These are phyloP conservation scores for Rhynchonycteris naso DNA, from an alignment of 2,797 vertebrate genomes.

Conservation along the genomic window DNA sequence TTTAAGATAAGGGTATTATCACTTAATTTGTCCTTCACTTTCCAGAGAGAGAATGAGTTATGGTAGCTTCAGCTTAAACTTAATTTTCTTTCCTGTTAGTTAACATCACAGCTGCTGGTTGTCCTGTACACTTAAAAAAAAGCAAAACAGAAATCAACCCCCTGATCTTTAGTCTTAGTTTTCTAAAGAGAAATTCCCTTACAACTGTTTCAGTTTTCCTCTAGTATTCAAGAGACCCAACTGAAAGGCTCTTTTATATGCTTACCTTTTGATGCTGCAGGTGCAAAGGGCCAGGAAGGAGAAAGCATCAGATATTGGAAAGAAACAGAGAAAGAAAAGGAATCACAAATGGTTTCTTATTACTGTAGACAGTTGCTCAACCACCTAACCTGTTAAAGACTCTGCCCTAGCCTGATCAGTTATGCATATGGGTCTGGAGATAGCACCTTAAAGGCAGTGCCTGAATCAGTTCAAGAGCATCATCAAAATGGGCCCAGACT, in stretches of 20 bases:
- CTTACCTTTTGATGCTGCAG: constrained; percentile 85
- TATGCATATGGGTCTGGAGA: not conserved
- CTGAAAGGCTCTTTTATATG: constrained; percentile 46
- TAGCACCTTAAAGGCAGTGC: not conserved
- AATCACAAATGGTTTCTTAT: constrained; percentile 50
- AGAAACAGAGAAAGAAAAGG: constrained; percentile 62
- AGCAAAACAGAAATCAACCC: constrained; percentile 12
- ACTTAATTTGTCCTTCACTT: not conserved
- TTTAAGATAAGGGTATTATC: constrained; percentile 1
- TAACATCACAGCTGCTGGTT: not conserved
- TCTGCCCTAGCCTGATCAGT: not conserved
- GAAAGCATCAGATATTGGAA: constrained; percentile 63
- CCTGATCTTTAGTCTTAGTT: not conserved
- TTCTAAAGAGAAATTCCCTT: constrained; percentile 55
- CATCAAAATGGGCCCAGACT: constrained; percentile 9
- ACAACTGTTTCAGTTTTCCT: not conserved
- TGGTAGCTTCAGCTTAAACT: not conserved
- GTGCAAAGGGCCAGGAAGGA: constrained; percentile 42
- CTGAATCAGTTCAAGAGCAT: not conserved
- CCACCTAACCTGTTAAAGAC: constrained; percentile 19
- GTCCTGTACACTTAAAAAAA: not conserved
- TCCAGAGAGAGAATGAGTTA: constrained; percentile 4
- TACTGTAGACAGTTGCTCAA: not conserved
- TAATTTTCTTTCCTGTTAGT: not conserved
- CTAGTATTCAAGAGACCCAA: constrained; percentile 26